Percentiles rank a stretch among this genome's conserved stretches.
Conservation (phyloP, 2,888 invertebrate genomes). For the Lithophane socia region DNA sequence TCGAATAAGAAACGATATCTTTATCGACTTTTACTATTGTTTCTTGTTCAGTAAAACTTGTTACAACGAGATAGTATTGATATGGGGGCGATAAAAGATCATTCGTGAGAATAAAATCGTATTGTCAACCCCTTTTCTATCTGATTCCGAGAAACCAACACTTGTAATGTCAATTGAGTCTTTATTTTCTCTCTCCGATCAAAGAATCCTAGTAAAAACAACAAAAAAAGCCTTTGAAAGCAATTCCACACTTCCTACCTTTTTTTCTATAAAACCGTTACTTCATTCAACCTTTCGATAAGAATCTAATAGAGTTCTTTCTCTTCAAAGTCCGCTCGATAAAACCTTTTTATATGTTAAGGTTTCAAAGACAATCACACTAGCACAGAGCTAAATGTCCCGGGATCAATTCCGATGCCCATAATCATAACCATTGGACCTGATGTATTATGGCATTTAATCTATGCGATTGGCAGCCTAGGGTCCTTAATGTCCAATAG, state of each 20-base stretch:
- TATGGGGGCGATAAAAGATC: slow-evolving; percentile 43
- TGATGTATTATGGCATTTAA: slow-evolving; percentile 58
- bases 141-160: slow-evolving; percentile 15
- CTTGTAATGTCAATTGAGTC: slow-evolving; percentile 33
- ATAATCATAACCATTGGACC: slow-evolving; percentile 59
- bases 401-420: slow-evolving; percentile 35
- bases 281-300: slow-evolving; percentile 45
- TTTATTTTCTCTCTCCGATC: slow-evolving; percentile 30
- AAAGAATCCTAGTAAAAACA: not conserved
- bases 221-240: slow-evolving; percentile 11
- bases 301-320: slow-evolving; percentile 41
- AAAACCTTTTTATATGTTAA: slow-evolving; percentile 40
- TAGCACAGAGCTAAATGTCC: slow-evolving; percentile 38
- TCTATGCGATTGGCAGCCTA: slow-evolving; percentile 26
- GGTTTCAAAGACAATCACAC: slow-evolving; percentile 49
- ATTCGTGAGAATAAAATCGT: slow-evolving; percentile 33
- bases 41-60: slow-evolving; percentile 37
- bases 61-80: slow-evolving; percentile 45
- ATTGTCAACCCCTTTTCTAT: slow-evolving; percentile 21
- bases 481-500: slow-evolving; percentile 45
- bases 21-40: slow-evolving; percentile 46
- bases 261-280: slow-evolving; percentile 20
- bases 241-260: slow-evolving; percentile 13
- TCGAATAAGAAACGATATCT: slow-evolving; percentile 25
- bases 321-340: slow-evolving; percentile 22